Percentiles rank a stretch among this genome's conserved stretches.
phyloP scores from a whole-genome alignment of 1,140 invertebrate genomes.

The Macrobrachium nipponense region DNA sequence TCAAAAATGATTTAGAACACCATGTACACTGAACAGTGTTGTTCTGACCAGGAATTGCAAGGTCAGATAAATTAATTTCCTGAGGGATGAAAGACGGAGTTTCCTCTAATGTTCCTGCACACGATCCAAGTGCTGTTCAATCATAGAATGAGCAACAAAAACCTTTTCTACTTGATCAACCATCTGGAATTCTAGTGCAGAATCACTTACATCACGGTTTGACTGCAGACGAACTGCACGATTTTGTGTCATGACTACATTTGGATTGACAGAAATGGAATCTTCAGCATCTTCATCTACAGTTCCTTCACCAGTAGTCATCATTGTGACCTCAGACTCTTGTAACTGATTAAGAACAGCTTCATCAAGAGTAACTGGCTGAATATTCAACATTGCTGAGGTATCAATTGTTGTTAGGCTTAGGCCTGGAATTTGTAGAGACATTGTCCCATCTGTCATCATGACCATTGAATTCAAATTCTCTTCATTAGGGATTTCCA shows the following conservation, averaged over 20 bases:
- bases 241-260: slow-evolving; percentile 52
- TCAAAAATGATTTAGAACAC: slow-evolving; percentile 44
- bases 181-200: slow-evolving; percentile 44
- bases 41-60: slow-evolving; percentile 38
- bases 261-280: slow-evolving; percentile 51
- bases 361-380: slow-evolving; percentile 52
- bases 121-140: slow-evolving; percentile 29
- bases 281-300: slow-evolving; percentile 54
- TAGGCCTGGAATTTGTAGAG: slow-evolving; percentile 39
- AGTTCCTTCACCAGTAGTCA: slow-evolving; percentile 38
- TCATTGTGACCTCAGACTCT: slow-evolving; percentile 46
- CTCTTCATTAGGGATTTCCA: slow-evolving; percentile 49
- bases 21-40: slow-evolving; percentile 50
- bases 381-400: slow-evolving; percentile 42
- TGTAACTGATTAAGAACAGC: slow-evolving; percentile 47
- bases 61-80: slow-evolving; percentile 44
- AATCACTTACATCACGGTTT: slow-evolving; percentile 12
- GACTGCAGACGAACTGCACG: slow-evolving; percentile 29
- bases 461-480: slow-evolving; percentile 50
- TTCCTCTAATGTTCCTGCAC: slow-evolving; percentile 8
- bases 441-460: slow-evolving; percentile 52
- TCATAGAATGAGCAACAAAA: slow-evolving; percentile 7
- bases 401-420: slow-evolving; percentile 44
- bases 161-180: slow-evolving; percentile 37
- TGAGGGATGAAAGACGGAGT: slow-evolving; percentile 20